Percentiles rank a stretch among this genome's conserved stretches.
Conservation (phyloP, 2,113 vertebrate species). For the Paradoxurus hermaphroditus region DNA sequence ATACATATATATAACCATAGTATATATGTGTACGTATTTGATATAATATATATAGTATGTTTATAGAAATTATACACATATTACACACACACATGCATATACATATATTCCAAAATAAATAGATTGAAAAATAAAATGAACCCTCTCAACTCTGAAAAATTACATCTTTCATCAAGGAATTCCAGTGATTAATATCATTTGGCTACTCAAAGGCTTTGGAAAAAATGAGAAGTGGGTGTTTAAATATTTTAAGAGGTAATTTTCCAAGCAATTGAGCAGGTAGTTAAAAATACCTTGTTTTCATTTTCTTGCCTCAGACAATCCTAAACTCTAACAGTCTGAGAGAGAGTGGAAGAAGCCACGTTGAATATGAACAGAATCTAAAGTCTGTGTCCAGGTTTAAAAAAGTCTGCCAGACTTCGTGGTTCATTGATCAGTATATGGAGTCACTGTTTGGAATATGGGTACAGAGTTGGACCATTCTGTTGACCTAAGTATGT, state of each 20-base stretch:
- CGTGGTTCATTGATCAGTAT: neutral
- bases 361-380: neutral
- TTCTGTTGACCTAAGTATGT: neutral
- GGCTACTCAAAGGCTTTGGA: constrained; percentile 46
- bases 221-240: constrained; percentile 63
- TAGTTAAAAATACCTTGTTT: constrained; percentile 76
- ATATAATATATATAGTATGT: neutral
- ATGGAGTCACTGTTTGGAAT: neutral
- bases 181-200: constrained; percentile 69
- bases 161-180: constrained; percentile 75
- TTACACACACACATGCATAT: neutral
- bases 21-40: neutral
- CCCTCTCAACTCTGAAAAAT: constrained; percentile 69
- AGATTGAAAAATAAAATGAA: constrained; percentile 4
- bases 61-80: neutral
- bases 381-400: neutral
- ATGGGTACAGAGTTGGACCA: neutral
- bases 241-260: constrained; percentile 71
- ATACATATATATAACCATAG: neutral
- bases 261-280: constrained; percentile 72
- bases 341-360: constrained; percentile 18
- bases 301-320: constrained; percentile 65
- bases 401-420: neutral
- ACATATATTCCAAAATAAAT: neutral
- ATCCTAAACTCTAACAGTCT: constrained; percentile 43